A percentile compares a stretch with the other conserved stretches of the same genome.
Evolutionary conservation across 1,140 invertebrate genomes (phyloP).

Genomic region (Bombus affinis): DNA sequence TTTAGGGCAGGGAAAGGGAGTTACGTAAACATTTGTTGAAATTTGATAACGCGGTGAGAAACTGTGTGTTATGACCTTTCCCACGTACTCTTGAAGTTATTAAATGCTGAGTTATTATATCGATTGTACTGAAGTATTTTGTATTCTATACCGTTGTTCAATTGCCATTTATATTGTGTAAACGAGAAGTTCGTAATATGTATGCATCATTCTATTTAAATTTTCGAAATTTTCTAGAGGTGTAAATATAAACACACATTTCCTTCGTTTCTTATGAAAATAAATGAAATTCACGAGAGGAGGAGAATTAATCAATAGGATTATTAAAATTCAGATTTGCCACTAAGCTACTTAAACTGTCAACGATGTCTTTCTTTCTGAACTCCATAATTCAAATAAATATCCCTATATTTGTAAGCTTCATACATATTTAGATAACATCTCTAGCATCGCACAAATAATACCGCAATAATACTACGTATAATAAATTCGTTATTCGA

Average conservation of each 20-base stretch:
- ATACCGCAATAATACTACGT: too few relatives aligned
- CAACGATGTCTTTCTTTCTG: neutral
- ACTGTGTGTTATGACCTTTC: neutral
- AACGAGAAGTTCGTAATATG: neutral
- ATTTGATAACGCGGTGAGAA: conserved; percentile 8
- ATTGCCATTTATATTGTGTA: neutral
- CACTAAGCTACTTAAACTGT: neutral
- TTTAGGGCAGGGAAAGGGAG: neutral
- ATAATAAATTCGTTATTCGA: too few relatives aligned
- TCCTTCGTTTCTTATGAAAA: neutral
- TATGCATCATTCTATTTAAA: neutral
- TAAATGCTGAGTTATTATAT: neutral
- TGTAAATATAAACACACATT: neutral
- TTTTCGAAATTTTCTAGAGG: neutral
- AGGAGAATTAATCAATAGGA: neutral
- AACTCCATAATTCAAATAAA: too few relatives aligned
- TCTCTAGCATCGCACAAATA: too few relatives aligned
- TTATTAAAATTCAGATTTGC: neutral
- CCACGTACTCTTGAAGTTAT: neutral
- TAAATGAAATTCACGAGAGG: neutral
- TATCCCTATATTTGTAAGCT: too few relatives aligned
- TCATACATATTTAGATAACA: too few relatives aligned
- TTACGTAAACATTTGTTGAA: conserved; percentile 1
- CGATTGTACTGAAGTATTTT: neutral
- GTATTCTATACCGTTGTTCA: neutral